A percentile compares a stretch with the other conserved stretches of the same genome.
Conservation (phyloP, 2,888 invertebrate species). For the Microctonus brassicae region DNA sequence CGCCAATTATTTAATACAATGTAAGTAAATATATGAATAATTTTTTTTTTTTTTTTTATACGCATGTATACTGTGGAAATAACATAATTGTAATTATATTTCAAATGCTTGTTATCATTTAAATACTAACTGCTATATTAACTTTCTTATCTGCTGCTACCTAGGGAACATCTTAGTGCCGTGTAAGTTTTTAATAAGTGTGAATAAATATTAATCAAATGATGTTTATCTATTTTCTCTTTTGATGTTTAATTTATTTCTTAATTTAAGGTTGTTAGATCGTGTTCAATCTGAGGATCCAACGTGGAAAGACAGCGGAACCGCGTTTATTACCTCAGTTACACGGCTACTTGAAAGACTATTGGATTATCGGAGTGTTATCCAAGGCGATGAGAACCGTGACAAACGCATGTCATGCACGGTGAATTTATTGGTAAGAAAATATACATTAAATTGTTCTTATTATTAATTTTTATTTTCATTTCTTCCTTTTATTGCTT, state of each 20-base stretch:
- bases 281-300: conserved; percentile 88
- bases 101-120: conserved; percentile 19
- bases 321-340: conserved; percentile 92
- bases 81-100: conserved; percentile 19
- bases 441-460: not conserved
- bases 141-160: conserved; percentile 57
- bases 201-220: not conserved
- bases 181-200: conserved; percentile 81
- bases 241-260: conserved; percentile 6
- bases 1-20: conserved; percentile 93
- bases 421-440: conserved; percentile 87
- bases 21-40: conserved; percentile 75
- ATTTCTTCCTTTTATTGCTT: not conserved
- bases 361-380: conserved; percentile 93
- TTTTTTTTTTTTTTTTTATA: conserved; percentile 20
- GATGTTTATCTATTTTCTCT: not conserved
- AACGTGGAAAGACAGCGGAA: conserved; percentile 91
- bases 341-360: conserved; percentile 89
- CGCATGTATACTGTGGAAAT: conserved; percentile 11
- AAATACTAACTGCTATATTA: conserved; percentile 21
- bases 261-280: conserved; percentile 81
- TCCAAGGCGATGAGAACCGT: conserved; percentile 94
- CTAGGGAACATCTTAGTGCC: conserved; percentile 91
- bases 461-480: not conserved
- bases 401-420: conserved; percentile 98